Conservation (phyloP, 2,113 vertebrate genomes). For the Nothocercus nigrocapillus region DNA sequence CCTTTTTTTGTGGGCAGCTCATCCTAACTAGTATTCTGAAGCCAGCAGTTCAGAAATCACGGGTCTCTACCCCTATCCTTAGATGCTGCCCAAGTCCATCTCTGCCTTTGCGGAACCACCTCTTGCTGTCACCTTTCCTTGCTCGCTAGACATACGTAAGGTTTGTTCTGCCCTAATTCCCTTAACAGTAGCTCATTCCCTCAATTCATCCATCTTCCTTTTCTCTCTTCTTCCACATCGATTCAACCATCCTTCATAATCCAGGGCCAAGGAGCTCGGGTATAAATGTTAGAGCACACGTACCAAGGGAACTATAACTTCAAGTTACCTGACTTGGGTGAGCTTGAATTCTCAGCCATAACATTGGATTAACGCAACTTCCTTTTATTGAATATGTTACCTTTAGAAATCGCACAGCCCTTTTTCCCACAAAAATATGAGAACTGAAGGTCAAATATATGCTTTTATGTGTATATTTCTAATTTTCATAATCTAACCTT, state of each 20-base stretch:
- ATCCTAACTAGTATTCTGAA: background rate
- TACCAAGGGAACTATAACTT: constrained; percentile 56
- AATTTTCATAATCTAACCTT: constrained; percentile 59
- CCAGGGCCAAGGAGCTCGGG: constrained; percentile 25
- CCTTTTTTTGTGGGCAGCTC: background rate
- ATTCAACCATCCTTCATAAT: constrained; percentile 11
- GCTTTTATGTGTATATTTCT: constrained; percentile 50
- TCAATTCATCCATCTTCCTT: background rate
- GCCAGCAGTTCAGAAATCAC: background rate
- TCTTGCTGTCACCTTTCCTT: background rate
- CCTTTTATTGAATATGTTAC: constrained; percentile 63
- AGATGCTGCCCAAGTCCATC: background rate
- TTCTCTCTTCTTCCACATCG: background rate
- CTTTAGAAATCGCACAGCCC: constrained; percentile 42
- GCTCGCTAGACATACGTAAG: background rate
- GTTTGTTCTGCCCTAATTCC: background rate
- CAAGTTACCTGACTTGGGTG: constrained; percentile 58
- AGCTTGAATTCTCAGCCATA: constrained; percentile 70
- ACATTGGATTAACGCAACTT: constrained; percentile 71
- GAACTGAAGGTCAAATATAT: constrained; percentile 66
- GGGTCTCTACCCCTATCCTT: background rate
- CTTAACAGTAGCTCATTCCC: background rate
- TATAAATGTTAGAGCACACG: constrained; percentile 38
- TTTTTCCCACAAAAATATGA: constrained; percentile 39
- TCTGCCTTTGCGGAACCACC: background rate